Percentiles rank a stretch among this genome's conserved stretches.
phyloP scores from a whole-genome alignment of 2,888 invertebrate species.

The Hanleya hanleyi region DNA sequence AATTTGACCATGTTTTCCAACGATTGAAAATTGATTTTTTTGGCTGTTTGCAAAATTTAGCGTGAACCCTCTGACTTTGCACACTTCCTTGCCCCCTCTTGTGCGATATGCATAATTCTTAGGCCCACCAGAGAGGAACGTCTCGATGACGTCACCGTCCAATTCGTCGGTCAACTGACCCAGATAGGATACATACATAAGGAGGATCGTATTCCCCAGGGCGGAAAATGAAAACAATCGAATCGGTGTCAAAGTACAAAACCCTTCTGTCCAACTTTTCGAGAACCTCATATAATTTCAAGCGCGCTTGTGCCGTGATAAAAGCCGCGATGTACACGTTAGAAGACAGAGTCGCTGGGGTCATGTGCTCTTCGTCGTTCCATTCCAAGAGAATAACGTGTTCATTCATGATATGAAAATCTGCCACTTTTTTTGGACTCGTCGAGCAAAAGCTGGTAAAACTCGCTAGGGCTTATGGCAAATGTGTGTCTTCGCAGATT shows the following conservation, averaged over 20 bases:
- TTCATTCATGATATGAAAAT: no score
- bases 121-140: constrained; percentile 19
- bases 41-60: no score
- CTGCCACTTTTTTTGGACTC: no score
- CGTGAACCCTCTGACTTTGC: no score
- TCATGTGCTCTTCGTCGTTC: no score
- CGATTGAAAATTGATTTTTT: no score
- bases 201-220: constrained; percentile 12
- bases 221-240: constrained; percentile 54
- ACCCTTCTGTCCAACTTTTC: constrained; percentile 55
- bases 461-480: no score
- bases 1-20: no score
- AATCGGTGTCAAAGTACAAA: constrained; percentile 71
- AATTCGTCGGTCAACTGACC: constrained; percentile 31
- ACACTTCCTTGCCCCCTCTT: constrained; percentile 13
- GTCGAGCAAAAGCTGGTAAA: no score
- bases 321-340: constrained; percentile 64
- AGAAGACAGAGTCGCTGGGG: no score
- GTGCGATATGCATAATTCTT: constrained; percentile 31
- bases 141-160: constrained; percentile 48
- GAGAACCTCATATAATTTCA: constrained; percentile 64
- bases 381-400: no score
- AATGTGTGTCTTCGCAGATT: no score
- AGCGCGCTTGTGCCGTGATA: constrained; percentile 64
- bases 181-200: constrained; percentile 25